Evolutionary conservation across 2,797 vertebrate genomes (phyloP).

Genomic region (Pterois miles): DNA sequence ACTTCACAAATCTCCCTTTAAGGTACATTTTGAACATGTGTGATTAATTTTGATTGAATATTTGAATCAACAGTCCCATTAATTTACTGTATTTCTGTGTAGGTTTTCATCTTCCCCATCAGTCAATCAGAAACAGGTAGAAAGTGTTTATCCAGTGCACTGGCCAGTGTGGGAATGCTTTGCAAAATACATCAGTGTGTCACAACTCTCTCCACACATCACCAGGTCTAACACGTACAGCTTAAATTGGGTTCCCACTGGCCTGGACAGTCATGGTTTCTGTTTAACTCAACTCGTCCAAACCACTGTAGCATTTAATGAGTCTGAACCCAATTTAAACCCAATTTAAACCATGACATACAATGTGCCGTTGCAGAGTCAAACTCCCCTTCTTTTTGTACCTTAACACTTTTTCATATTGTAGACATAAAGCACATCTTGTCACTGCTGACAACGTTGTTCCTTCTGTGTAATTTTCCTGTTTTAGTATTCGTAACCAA

Average conservation of each 20-base stretch:
- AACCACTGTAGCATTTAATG: conserved; percentile 46
- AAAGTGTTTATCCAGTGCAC: neutral
- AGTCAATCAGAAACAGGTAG: neutral
- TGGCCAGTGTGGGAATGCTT: neutral
- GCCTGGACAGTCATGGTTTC: conserved; percentile 3
- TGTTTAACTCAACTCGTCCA: conserved; percentile 24
- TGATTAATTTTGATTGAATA: too few relatives aligned
- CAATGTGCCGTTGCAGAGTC: conserved; percentile 23
- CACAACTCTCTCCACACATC: conserved; percentile 8
- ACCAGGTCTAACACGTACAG: neutral
- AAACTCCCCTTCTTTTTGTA: conserved; percentile 1
- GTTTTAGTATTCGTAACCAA: conserved; percentile 6
- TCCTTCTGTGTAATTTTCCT: conserved; percentile 13
- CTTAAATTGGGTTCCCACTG: conserved; percentile 11
- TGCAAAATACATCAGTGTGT: neutral
- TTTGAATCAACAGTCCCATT: too few relatives aligned
- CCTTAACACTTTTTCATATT: neutral
- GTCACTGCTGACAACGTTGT: conserved; percentile 24
- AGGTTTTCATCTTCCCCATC: neutral
- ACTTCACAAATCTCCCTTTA: too few relatives aligned
- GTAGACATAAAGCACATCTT: conserved; percentile 16
- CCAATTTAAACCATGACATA: conserved; percentile 20
- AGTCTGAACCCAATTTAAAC: conserved; percentile 43
- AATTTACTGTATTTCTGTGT: neutral
- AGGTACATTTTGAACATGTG: too few relatives aligned